Percentiles rank a stretch among this genome's conserved stretches.
Evolutionary conservation across 2,888 invertebrate species (phyloP).

Genomic region (Pycnomerus fuliginosus): DNA sequence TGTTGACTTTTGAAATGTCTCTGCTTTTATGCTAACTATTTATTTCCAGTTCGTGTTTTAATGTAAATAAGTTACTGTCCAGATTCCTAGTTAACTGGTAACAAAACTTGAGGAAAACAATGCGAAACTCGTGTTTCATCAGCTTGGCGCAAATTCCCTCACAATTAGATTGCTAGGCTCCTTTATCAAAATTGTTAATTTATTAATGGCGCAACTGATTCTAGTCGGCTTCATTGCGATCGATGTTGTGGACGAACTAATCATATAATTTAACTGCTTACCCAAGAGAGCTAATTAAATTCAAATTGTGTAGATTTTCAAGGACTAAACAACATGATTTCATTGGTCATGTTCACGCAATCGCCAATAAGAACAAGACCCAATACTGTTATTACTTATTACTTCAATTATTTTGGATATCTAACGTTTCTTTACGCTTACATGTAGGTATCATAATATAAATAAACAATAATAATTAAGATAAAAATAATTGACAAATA

Average conservation of each 20-base stretch:
- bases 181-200: constrained; percentile 7
- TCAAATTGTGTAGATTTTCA: too few species aligned
- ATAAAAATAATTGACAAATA: too few species aligned
- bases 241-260: constrained; percentile 4
- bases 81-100: background rate
- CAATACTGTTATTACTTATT: too few species aligned
- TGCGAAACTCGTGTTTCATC: constrained; percentile 6
- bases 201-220: constrained; percentile 7
- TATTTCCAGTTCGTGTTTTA: constrained; percentile 1
- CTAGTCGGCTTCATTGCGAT: constrained; percentile 4
- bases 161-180: constrained; percentile 1
- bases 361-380: too few species aligned
- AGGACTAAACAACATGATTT: too few species aligned
- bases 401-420: too few species aligned
- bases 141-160: constrained; percentile 1
- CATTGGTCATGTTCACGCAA: too few species aligned
- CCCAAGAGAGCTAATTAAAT: too few species aligned
- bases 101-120: constrained; percentile 7
- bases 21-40: constrained; percentile 3
- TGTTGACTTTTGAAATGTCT: too few species aligned
- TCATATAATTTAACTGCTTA: constrained; percentile 8
- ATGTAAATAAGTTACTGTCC: constrained; percentile 3
- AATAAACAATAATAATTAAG: too few species aligned
- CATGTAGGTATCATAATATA: too few species aligned
- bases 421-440: too few species aligned